Percentiles rank a stretch among this genome's conserved stretches.
Evolutionary conservation across 2,888 invertebrate genomes (phyloP).

Genomic region (Chironomus riparius): DNA sequence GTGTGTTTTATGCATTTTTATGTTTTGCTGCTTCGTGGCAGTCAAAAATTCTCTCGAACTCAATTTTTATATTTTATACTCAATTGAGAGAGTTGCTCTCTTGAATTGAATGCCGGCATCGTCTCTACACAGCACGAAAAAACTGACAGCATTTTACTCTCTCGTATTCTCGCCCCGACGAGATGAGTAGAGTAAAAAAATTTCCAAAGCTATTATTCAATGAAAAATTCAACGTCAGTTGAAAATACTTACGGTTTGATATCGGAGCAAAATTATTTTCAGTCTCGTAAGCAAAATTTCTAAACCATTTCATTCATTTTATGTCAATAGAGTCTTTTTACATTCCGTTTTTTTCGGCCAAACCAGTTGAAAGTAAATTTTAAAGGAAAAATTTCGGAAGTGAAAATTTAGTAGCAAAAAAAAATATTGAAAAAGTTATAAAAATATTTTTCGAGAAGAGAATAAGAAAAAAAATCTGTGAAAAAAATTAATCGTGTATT

Average conservation of each 20-base stretch:
- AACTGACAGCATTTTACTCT: conserved; percentile 10
- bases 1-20: background rate
- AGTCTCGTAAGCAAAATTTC: conserved; percentile 22
- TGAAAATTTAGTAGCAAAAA: background rate
- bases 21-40: background rate
- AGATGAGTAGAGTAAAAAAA: background rate
- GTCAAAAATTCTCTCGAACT: background rate
- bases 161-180: background rate
- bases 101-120: background rate
- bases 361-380: background rate
- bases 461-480: background rate
- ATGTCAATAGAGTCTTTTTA: background rate
- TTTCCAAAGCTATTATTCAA: background rate
- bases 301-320: conserved; percentile 1
- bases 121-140: background rate
- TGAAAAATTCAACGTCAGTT: conserved; percentile 23
- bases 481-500: background rate
- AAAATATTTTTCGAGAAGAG: background rate
- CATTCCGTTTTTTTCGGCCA: conserved; percentile 1
- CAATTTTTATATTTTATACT: no score
- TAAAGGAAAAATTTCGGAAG: background rate
- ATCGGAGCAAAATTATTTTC: conserved; percentile 19
- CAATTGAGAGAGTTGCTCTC: no score
- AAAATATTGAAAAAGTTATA: no score
- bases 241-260: conserved; percentile 25